Evolutionary conservation across 2,888 invertebrate genomes (phyloP).

Genomic region (Microctonus hyperodae): DNA sequence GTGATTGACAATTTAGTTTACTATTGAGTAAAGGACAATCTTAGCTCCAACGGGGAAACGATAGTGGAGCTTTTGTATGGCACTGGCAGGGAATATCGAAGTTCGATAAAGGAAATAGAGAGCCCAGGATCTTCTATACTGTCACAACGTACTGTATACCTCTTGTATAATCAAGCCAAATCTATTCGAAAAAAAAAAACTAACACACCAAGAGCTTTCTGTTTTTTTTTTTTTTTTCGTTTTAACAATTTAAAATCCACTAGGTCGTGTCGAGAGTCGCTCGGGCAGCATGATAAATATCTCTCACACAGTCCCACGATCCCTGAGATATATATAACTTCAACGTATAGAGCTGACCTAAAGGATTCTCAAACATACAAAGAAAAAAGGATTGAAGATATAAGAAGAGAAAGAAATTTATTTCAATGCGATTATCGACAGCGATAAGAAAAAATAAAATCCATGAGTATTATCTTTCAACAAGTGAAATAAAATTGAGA

Average conservation of each 20-base stretch:
- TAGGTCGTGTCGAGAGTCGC: background rate
- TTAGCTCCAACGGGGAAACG: constrained; percentile 29
- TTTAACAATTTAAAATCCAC: constrained; percentile 21
- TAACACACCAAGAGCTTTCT: constrained; percentile 13
- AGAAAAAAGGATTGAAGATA: background rate
- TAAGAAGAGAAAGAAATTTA: background rate
- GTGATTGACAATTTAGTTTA: constrained; percentile 14
- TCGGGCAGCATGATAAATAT: background rate
- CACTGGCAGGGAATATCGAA: constrained; percentile 50
- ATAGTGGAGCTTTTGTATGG: constrained; percentile 44
- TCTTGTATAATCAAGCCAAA: constrained; percentile 46
- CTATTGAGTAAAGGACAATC: constrained; percentile 33
- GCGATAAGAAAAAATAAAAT: constrained; percentile 16
- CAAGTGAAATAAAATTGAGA: constrained; percentile 51
- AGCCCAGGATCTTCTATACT: constrained; percentile 47
- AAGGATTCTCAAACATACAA: background rate
- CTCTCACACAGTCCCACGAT: background rate
- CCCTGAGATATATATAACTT: background rate
- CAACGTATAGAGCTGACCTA: background rate
- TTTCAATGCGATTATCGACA: background rate
- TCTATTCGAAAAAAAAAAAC: constrained; percentile 27
- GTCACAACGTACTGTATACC: constrained; percentile 20
- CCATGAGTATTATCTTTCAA: constrained; percentile 43
- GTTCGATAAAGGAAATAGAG: constrained; percentile 54
- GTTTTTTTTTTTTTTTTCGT: constrained; percentile 19